Evolutionary conservation across 2,888 invertebrate genomes (phyloP), one percentile per base, ranked within the genome.

Genomic region (Rhogogaster chlorosoma): DNA sequence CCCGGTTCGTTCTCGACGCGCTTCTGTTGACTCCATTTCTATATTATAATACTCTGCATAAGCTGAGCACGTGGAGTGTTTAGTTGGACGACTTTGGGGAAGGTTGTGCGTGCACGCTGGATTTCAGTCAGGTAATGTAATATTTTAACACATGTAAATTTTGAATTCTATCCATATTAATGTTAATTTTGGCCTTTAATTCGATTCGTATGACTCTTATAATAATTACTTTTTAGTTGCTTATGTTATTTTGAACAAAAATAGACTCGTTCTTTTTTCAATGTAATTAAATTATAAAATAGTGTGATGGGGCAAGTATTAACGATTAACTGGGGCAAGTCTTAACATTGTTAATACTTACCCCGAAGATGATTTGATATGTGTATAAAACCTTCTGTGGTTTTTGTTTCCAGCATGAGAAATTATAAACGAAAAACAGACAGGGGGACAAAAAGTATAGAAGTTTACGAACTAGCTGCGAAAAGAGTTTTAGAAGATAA

Each of bases 391-490:
- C 29, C 18, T 70, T 70, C 6, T 32, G 29, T 70, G 29, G 15
- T 70, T 32, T 70, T 42, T 15, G 42, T 75, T 84, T 32, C 29
- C 26, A 84, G 86, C 18, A 84, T 67, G 86, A 84, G 38, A 53
- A 70, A 67, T n/a, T 84, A 84, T 53, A 78, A 84, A 82, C 70
- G 86, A 80, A 86, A 82, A 82, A 84, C 84, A 80, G 84, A 84
- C n/a, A 70, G 84, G 71, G 86, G 61, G 22, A 80, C 73, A 57
- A 78, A 45, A 67, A 75, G 77, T 15, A 15, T 53, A 49, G 84
- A 78, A 61, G 70, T 84, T 57, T 80, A 78, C 53, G 49, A 84
- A 80, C 42, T 70, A 57, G 78, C 80, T 67, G 78, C 64, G 57
- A 22, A 38, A 73, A 64, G 61, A 75, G 77, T 84, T 36, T 83